phyloP scores from a whole-genome alignment of 2,797 vertebrate species.

The Poecilia wingei region DNA sequence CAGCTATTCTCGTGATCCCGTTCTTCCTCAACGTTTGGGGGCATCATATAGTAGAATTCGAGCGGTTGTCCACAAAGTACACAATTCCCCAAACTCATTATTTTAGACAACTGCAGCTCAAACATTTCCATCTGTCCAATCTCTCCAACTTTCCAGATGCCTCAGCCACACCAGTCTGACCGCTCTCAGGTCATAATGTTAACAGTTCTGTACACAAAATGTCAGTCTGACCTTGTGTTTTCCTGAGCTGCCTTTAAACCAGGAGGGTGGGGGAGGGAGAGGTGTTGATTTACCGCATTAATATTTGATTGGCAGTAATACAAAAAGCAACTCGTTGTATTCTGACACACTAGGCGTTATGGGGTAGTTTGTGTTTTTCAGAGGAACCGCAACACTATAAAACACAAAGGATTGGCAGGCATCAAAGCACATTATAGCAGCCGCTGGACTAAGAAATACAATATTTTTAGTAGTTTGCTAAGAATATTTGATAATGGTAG shows the following conservation, averaged over 20 bases:
- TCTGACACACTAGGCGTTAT: background rate
- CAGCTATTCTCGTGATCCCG: background rate
- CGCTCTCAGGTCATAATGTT: background rate
- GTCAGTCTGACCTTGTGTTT: background rate
- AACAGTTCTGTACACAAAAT: background rate
- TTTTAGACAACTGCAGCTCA: background rate
- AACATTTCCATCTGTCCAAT: background rate
- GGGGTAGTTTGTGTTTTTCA: background rate
- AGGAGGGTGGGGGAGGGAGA: too few species aligned
- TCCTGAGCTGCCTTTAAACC: background rate
- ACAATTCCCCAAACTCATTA: background rate
- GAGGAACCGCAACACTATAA: background rate
- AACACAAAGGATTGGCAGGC: background rate
- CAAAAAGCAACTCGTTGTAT: background rate
- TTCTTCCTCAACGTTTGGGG: background rate
- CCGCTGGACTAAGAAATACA: background rate
- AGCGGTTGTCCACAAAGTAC: background rate
- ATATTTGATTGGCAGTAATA: background rate
- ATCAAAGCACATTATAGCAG: background rate
- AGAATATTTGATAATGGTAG: background rate
- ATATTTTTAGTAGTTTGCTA: background rate
- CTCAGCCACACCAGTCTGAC: background rate
- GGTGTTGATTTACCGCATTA: background rate
- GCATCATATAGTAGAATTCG: background rate
- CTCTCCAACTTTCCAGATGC: background rate